phyloP scores from a whole-genome alignment of 2,113 vertebrate genomes.

The Pluvialis apricaria region DNA sequence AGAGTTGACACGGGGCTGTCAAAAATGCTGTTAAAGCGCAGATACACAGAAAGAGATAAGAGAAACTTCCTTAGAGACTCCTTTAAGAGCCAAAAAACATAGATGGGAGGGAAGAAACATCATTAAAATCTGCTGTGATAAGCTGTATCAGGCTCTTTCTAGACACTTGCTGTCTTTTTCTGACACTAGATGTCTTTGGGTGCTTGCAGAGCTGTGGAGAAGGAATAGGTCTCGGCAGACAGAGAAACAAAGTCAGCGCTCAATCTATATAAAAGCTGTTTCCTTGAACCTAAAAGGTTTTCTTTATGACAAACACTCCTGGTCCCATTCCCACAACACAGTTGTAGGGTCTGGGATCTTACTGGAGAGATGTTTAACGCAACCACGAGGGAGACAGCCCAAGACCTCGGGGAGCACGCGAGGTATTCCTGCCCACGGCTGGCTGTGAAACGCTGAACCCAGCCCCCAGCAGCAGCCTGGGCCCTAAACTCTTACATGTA shows the following conservation, averaged over 20 bases:
- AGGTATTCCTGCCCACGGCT: background rate
- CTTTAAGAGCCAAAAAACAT: background rate
- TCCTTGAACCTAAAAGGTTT: background rate
- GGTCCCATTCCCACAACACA: fast-evolving
- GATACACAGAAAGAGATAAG: background rate
- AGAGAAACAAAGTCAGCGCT: background rate
- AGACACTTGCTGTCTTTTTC: background rate
- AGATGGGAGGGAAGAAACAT: background rate
- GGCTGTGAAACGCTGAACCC: background rate
- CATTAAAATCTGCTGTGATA: background rate
- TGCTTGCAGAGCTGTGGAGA: background rate
- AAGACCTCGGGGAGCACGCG: fast-evolving
- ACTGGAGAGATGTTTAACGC: fast-evolving
- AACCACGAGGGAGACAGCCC: background rate
- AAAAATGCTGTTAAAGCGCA: background rate
- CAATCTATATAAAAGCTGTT: background rate
- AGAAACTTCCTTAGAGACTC: background rate
- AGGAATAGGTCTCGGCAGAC: background rate
- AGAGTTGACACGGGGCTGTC: background rate
- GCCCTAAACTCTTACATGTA: background rate
- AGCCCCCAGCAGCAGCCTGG: background rate
- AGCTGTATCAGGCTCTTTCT: background rate
- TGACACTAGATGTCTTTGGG: background rate
- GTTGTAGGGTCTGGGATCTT: too few relatives aligned
- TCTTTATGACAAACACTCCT: fast-evolving